Percentiles rank a stretch among this genome's conserved stretches.
phyloP scores from a whole-genome alignment of 2,888 invertebrate genomes.

The Formica aserva region DNA sequence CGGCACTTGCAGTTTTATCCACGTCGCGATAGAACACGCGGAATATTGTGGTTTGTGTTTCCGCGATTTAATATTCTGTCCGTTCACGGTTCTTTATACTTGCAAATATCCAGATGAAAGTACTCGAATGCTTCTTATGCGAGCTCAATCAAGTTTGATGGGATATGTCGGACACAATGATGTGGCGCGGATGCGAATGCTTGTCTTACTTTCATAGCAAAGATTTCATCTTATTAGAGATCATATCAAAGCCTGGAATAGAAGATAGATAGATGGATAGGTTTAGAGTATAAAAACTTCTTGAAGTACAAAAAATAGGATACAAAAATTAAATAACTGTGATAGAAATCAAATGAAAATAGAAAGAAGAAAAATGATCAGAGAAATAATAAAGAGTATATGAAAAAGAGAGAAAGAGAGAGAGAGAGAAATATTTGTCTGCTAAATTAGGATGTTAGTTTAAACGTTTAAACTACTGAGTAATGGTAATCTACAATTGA shows the following conservation, averaged over 20 bases:
- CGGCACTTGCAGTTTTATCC: not conserved
- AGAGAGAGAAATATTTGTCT: not conserved
- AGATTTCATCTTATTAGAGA: not conserved
- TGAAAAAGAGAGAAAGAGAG: not conserved
- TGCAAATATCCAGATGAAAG: constrained; percentile 5
- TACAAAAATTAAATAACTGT: not conserved
- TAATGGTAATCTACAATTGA: constrained; percentile 3
- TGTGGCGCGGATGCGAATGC: not conserved
- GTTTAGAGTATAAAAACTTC: not conserved
- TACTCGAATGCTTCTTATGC: not conserved
- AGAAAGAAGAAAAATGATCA: not conserved
- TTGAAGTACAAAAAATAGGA: no score
- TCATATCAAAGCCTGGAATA: not conserved
- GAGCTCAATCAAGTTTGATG: not conserved
- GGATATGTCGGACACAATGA: not conserved
- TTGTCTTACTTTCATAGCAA: not conserved
- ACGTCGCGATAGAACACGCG: not conserved
- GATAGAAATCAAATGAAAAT: not conserved
- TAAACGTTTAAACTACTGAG: not conserved
- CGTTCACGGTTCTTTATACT: not conserved
- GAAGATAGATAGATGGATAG: not conserved
- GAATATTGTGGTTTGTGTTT: not conserved
- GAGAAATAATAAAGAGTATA: not conserved
- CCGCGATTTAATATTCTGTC: not conserved
- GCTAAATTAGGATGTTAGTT: not conserved